Evolutionary conservation across 2,888 invertebrate species (phyloP), one percentile per base, ranked within the genome.

Genomic region (Noctua comes): DNA sequence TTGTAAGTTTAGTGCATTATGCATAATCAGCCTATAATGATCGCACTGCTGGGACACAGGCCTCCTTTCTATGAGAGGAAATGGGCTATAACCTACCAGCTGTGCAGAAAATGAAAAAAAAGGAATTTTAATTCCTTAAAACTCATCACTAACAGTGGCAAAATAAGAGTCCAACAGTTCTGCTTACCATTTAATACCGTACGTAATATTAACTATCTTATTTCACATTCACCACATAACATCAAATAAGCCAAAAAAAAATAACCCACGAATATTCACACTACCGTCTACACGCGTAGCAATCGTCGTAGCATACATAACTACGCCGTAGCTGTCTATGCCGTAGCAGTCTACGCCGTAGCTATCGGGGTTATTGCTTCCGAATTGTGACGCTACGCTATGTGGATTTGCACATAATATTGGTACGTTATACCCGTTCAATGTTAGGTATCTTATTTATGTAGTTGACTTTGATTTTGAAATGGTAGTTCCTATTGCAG

Each of bases 311-410:
- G 86, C 86, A 84, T 73, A 80, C 65, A 68, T 80, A 57, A 57
- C 80, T 80, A 71, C 70, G 73, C 46, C 73, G 84, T 85, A 85
- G 80, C 36, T 18, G 71, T 46, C 86, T 88, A 86, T 80, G 80
- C 40, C 80, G 88, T 86, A 86, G 80, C 73, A 10, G 57, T 10
- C 73, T 76, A 82, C 80, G 80, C 8, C 78, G 84, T 87, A 84
- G 81, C 80, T 72, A 88, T 83, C 69, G 72, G 64, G 77, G 79
- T 88, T 87, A 88, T 88, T 83, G 79, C 89, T 82, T 88, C 77
- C 87, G 88, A 88, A 82, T 79, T 76, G 82, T 85, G 78, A 85
- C 81, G 79, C 76, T 71, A 69, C 43, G 82, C 80, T 82, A 76
- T 73, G 87, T 81, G 68, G 80, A 59, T 88, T 88, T 77, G 68